phyloP scores from a whole-genome alignment of 2,888 invertebrate species.

The Lydus trimaculatus region DNA sequence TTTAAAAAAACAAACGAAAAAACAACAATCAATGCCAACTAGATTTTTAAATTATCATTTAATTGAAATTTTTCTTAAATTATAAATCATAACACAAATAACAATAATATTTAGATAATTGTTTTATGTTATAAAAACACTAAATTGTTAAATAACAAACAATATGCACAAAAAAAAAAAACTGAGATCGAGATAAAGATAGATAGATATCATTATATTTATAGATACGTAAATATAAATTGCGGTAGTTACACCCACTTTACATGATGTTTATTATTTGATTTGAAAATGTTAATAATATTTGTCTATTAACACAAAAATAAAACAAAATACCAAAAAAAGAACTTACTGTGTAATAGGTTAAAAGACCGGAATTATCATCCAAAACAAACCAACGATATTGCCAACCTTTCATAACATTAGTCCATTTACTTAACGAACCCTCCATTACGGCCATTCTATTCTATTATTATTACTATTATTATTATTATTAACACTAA shows the following conservation, averaged over 20 bases:
- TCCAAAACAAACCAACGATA: constrained; percentile 99
- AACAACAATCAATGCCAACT: neutral
- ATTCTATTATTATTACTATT: neutral
- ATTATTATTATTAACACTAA: neutral
- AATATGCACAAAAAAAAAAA: too few relatives aligned
- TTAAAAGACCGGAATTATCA: constrained; percentile 93
- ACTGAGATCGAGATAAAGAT: neutral
- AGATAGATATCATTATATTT: neutral
- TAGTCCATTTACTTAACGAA: constrained; percentile 95
- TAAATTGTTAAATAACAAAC: neutral
- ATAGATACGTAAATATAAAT: neutral
- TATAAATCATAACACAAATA: too few relatives aligned
- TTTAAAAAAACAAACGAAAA: neutral
- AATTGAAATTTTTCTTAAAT: too few relatives aligned
- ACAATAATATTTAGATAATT: too few relatives aligned
- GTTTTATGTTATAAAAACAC: neutral
- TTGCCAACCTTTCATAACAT: constrained; percentile 99
- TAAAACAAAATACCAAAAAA: neutral
- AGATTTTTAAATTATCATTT: neutral
- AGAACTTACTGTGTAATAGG: constrained; percentile 93
- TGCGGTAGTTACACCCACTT: constrained; percentile 25
- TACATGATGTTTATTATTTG: neutral
- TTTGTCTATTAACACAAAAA: too few relatives aligned
- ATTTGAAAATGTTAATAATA: neutral
- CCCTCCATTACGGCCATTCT: constrained; percentile 77